Evolutionary conservation across 2,888 invertebrate genomes (phyloP).

Genomic region (Rhaphigaster nebulosa): DNA sequence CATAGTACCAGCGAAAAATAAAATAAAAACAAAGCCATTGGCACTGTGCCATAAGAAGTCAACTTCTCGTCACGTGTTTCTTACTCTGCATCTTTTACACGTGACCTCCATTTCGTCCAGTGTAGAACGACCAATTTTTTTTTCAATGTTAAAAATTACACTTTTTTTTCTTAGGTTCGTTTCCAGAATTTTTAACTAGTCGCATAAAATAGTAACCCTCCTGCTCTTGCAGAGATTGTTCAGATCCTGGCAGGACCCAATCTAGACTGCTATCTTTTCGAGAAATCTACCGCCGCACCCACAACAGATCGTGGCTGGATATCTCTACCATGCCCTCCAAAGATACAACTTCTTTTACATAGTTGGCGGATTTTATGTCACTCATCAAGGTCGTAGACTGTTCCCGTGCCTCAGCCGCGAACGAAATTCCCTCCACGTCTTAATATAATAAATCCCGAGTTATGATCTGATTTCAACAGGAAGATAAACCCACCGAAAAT

Average conservation of each 20-base stretch:
- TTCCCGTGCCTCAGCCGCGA: neutral
- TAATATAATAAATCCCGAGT: conserved; percentile 3
- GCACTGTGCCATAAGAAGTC: neutral
- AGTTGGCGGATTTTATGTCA: neutral
- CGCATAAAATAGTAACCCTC: neutral
- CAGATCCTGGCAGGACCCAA: neutral
- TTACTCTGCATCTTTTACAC: neutral
- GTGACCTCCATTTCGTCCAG: neutral
- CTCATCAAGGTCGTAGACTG: neutral
- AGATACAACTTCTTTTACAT: neutral
- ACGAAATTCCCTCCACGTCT: neutral
- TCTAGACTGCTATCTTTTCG: neutral
- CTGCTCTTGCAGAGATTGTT: neutral
- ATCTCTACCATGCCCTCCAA: conserved; percentile 3
- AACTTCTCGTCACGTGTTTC: neutral
- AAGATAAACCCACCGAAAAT: neutral
- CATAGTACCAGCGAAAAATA: neutral
- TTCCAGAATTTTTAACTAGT: neutral
- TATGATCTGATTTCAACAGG: neutral
- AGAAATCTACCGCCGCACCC: conserved; percentile 23
- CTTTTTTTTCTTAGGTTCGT: neutral
- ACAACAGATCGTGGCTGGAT: neutral
- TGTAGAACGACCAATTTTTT: neutral
- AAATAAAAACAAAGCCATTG: neutral
- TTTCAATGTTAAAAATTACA: no score